Evolutionary conservation across 2,113 vertebrate species (phyloP), one percentile per base, ranked within the genome.

Genomic region (Donacobius atricapilla): DNA sequence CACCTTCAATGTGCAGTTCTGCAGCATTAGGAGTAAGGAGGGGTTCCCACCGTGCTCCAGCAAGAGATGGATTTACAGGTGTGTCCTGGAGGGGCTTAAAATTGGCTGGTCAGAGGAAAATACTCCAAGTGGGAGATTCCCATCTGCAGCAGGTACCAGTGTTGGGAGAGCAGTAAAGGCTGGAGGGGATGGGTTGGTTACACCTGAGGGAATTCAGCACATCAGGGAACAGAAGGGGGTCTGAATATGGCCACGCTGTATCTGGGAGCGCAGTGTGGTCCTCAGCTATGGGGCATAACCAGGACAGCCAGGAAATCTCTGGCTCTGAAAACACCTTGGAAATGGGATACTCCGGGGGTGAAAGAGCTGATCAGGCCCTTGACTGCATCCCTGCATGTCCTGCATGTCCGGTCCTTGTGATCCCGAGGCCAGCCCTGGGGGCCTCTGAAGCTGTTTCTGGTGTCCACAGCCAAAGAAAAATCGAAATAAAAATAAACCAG

Each of bases 241-340:
- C 40, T 54, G 89, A 48, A 31, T 11, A 6, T 5, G 18, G 44
- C 18, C 42, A 2, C 0, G 0, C 12, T 21, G 2, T 35, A 0
- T 16, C 12, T 30, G 33, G 33, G 66, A 93, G 50, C 54, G 61
- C 37, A 13, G 28, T 2, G 27, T 27, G 19, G 7, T 21, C 35
- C 44, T 18, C 2, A 2, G 24, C 45, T 37, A 0, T 28, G 70
- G 70, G 33, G 9, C 16, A 23, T 21, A 35, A 53, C 39, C 53
- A 65, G 47, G 44, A 44, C 39, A 14, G 18, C 30, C 0, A 8
- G 82, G 61, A 37, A 17, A n/a, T n/a, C 57, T 31, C 31, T 19
- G 21, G 33, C 40, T 50, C 53, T 60, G 79, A 33, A 68, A 71
- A 33, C 18, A 22, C 18, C 18, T 73, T 33, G 37, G 69, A 40